phyloP scores from a whole-genome alignment of 2,888 invertebrate genomes.

The Metacarcinus magister region DNA sequence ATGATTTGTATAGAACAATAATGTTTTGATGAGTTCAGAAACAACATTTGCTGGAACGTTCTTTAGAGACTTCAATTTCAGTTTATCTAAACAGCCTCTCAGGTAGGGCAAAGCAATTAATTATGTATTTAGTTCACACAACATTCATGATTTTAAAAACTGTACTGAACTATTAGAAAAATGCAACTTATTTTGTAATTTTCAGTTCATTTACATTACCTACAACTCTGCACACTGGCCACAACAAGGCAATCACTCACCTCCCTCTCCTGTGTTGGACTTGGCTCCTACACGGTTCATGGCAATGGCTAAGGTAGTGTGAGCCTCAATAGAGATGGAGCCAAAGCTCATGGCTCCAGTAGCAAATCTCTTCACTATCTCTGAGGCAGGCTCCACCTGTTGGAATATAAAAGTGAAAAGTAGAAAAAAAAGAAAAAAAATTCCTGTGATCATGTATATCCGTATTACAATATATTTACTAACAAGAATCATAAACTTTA shows the following conservation, averaged over 20 bases:
- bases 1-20: not conserved
- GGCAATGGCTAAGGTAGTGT: constrained; percentile 96
- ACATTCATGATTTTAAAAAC: not conserved
- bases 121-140: not conserved
- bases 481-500: not conserved
- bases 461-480: not conserved
- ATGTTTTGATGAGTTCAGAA: not conserved
- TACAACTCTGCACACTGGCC: not conserved
- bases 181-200: not conserved
- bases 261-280: constrained; percentile 99
- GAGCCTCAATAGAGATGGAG: constrained; percentile 98
- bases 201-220: not conserved
- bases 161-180: not conserved
- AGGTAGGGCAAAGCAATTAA: not conserved
- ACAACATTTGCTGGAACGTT: not conserved
- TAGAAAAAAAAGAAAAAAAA: not conserved
- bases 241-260: constrained; percentile 84
- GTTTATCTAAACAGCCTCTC: too few species aligned
- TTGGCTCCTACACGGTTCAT: constrained; percentile 99
- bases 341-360: constrained; percentile 99
- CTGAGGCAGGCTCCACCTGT: constrained; percentile 93
- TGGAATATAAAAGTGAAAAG: not conserved
- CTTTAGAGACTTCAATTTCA: too few species aligned
- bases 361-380: constrained; percentile 97
- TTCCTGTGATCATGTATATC: not conserved